Conservation (phyloP, 2,888 invertebrate species). For the Heliconius cydno region DNA sequence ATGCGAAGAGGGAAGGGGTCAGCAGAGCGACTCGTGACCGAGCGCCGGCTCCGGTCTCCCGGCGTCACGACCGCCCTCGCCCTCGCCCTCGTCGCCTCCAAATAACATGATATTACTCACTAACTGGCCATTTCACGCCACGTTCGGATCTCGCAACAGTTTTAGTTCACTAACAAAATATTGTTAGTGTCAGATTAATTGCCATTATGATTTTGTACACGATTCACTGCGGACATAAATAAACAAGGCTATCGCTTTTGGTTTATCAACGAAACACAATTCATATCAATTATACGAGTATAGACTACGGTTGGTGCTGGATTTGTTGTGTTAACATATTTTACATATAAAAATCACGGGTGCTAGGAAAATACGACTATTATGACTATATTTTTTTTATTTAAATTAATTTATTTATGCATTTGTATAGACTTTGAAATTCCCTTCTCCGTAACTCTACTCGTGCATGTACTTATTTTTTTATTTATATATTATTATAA, state of each 20-base stretch:
- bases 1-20: slow-evolving; percentile 66
- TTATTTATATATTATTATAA: background rate
- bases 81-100: slow-evolving; percentile 74
- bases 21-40: slow-evolving; percentile 79
- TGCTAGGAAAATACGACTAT: background rate
- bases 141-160: slow-evolving; percentile 62
- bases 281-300: slow-evolving; percentile 25
- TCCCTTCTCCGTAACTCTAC: background rate
- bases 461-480: background rate
- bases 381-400: background rate
- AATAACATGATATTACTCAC: slow-evolving; percentile 81
- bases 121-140: slow-evolving; percentile 82
- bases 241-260: slow-evolving; percentile 44
- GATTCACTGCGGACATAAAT: slow-evolving; percentile 50
- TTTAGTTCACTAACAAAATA: slow-evolving; percentile 56
- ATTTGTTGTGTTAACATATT: slow-evolving; percentile 30
- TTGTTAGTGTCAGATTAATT: slow-evolving; percentile 55
- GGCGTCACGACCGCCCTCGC: slow-evolving; percentile 74
- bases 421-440: background rate
- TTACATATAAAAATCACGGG: background rate
- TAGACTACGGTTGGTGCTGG: slow-evolving; percentile 1
- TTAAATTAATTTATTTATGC: background rate
- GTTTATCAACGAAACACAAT: slow-evolving; percentile 37
- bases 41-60: slow-evolving; percentile 60
- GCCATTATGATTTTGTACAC: slow-evolving; percentile 49